Conservation (phyloP, 2,888 invertebrate species). For the Drosophila differens region DNA sequence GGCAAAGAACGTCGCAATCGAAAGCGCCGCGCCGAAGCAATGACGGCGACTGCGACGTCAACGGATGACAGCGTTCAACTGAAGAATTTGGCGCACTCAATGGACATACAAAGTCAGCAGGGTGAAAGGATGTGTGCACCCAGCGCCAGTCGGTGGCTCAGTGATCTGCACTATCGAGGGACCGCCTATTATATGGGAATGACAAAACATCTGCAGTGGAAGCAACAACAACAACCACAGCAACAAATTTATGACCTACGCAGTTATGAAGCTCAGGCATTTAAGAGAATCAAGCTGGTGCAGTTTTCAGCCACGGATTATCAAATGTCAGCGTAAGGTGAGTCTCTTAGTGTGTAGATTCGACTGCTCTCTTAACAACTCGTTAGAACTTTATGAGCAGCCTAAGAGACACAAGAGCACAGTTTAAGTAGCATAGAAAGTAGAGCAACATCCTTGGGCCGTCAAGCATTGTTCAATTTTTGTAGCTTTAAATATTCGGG, state of each 20-base stretch:
- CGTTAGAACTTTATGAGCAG: not conserved
- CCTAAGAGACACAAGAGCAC: not conserved
- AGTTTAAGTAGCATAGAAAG: not conserved
- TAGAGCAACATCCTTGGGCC: not conserved
- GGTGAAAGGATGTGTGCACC: not conserved
- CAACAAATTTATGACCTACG: not conserved
- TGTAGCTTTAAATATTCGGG: not conserved
- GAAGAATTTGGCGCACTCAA: not conserved
- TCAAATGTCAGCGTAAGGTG: conserved; percentile 10
- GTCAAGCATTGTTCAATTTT: not conserved
- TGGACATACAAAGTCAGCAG: not conserved
- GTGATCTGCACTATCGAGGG: not conserved
- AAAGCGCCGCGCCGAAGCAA: not conserved
- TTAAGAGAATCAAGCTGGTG: not conserved
- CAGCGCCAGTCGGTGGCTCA: not conserved
- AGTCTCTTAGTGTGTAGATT: not conserved
- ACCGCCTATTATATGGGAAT: not conserved
- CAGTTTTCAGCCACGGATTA: not conserved
- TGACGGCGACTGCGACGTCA: not conserved
- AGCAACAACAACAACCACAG: not conserved
- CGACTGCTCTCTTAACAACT: not conserved
- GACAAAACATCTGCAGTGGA: not conserved
- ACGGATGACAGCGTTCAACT: not conserved
- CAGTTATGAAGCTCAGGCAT: not conserved
- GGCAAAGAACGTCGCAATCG: not conserved